Percentiles rank a stretch among this genome's conserved stretches.
Evolutionary conservation across 2,888 invertebrate species (phyloP).

Genomic region (Oligia strigilis): DNA sequence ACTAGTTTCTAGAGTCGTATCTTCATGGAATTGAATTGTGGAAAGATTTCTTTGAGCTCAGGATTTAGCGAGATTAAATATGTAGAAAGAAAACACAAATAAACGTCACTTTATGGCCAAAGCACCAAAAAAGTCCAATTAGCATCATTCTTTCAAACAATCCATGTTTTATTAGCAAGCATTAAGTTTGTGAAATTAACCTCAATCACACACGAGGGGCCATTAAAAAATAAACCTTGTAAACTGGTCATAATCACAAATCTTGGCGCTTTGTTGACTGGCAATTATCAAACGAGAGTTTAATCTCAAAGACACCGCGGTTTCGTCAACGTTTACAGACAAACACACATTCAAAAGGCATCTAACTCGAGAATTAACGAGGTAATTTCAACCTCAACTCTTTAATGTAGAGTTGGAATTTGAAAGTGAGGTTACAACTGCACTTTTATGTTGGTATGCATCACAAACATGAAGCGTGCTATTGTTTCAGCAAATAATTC

Average conservation of each 20-base stretch:
- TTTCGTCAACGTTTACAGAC: slow-evolving; percentile 83
- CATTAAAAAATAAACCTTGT: slow-evolving; percentile 73
- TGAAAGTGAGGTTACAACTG: slow-evolving; percentile 12
- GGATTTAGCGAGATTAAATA: background rate
- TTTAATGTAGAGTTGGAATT: slow-evolving; percentile 23
- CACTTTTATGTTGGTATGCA: slow-evolving; percentile 70
- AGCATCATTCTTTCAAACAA: slow-evolving; percentile 42
- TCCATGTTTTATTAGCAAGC: slow-evolving; percentile 61
- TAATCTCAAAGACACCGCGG: slow-evolving; percentile 88
- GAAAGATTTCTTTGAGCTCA: background rate
- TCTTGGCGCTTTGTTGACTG: slow-evolving; percentile 84
- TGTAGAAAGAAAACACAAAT: background rate
- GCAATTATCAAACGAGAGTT: slow-evolving; percentile 85
- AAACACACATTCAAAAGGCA: slow-evolving; percentile 69
- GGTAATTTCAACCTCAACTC: slow-evolving; percentile 69
- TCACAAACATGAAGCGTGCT: slow-evolving; percentile 83
- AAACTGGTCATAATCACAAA: slow-evolving; percentile 82
- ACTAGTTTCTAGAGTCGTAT: background rate
- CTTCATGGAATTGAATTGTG: background rate
- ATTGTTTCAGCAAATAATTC: slow-evolving; percentile 90
- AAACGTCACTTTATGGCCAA: slow-evolving; percentile 8
- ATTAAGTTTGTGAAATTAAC: slow-evolving; percentile 65
- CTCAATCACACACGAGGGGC: slow-evolving; percentile 71
- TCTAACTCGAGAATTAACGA: slow-evolving; percentile 38
- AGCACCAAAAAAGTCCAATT: slow-evolving; percentile 46